Evolutionary conservation across 2,113 vertebrate species (phyloP).

Genomic region (Parus major): DNA sequence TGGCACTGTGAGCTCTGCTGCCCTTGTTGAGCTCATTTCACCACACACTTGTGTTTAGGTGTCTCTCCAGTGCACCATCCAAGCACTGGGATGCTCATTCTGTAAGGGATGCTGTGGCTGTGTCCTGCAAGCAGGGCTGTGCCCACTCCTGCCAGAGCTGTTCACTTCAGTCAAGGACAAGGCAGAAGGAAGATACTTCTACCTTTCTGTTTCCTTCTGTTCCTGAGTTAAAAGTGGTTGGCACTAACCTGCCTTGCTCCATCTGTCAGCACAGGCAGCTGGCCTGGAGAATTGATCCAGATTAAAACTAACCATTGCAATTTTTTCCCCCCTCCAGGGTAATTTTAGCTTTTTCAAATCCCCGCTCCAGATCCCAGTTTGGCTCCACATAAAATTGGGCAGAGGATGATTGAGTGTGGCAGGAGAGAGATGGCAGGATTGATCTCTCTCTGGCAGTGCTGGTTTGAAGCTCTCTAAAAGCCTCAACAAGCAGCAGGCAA

Average conservation of each 20-base stretch:
- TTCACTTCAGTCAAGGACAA: neutral
- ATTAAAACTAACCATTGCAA: slow-evolving; percentile 30
- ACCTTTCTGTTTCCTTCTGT: neutral
- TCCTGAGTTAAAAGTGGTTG: neutral
- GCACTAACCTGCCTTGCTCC: slow-evolving; percentile 1
- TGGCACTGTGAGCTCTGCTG: neutral
- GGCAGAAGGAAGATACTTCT: neutral
- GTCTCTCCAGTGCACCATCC: neutral
- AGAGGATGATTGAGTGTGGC: neutral
- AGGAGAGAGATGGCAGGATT: neutral
- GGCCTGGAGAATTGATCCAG: slow-evolving; percentile 39
- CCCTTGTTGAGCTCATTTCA: neutral
- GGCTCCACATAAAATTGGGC: neutral
- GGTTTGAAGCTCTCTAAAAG: neutral
- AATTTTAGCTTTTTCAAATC: slow-evolving; percentile 8
- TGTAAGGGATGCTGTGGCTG: neutral
- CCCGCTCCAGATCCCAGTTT: neutral
- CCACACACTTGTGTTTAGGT: neutral
- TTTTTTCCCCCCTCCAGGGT: neutral
- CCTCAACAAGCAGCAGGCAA: neutral
- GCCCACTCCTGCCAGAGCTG: neutral
- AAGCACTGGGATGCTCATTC: neutral
- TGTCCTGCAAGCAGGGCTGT: neutral
- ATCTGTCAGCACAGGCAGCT: slow-evolving; percentile 27
- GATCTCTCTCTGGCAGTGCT: neutral